Conservation (phyloP, 2,888 invertebrate genomes). For the Apotomis turbidana region DNA sequence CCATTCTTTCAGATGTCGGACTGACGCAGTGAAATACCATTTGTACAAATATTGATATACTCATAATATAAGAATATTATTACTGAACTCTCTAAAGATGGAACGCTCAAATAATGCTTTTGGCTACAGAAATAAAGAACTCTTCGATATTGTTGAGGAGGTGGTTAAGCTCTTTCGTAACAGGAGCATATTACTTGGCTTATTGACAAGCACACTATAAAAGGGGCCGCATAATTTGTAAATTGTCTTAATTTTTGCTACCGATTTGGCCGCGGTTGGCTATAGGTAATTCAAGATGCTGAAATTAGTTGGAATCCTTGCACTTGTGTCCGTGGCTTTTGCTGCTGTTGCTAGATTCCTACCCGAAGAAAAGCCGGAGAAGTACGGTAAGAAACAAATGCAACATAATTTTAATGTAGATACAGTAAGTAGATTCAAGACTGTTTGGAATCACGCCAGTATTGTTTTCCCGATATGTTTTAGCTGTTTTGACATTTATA, state of each 20-base stretch:
- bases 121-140: not conserved
- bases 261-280: not conserved
- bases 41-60: not conserved
- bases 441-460: too few species aligned
- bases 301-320: not conserved
- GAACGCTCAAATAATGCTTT: not conserved
- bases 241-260: not conserved
- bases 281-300: not conserved
- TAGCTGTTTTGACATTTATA: too few species aligned
- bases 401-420: too few species aligned
- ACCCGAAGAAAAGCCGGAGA: conserved; percentile 1
- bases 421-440: too few species aligned
- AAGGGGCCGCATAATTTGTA: too few species aligned
- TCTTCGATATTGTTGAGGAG: not conserved
- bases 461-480: too few species aligned
- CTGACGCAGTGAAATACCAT: not conserved
- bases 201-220: too few species aligned
- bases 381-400: not conserved
- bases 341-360: not conserved
- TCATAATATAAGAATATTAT: not conserved
- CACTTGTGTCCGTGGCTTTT: not conserved
- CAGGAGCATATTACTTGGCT: too few species aligned
- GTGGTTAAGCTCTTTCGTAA: too few species aligned
- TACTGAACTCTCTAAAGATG: not conserved
- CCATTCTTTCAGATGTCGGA: not conserved